Evolutionary conservation across 2,888 invertebrate genomes (phyloP).

Genomic region (Epiperipatus broadwayi): DNA sequence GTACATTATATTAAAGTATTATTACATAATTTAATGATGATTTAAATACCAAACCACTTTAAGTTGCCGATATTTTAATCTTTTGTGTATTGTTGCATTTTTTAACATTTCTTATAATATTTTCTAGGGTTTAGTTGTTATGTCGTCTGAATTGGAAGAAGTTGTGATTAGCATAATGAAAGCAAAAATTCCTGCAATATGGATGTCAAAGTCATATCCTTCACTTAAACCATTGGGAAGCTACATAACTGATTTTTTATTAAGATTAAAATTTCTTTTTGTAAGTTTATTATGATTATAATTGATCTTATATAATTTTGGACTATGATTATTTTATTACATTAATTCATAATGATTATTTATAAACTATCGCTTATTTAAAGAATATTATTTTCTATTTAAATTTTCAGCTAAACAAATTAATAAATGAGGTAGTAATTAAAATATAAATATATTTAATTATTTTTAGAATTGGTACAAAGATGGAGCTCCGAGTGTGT

Average conservation of each 20-base stretch:
- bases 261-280: constrained; percentile 38
- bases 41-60: too few species aligned
- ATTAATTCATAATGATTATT: not conserved
- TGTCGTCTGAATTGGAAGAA: constrained; percentile 66
- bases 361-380: not conserved
- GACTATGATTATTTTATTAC: not conserved
- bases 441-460: not conserved
- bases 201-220: constrained; percentile 32
- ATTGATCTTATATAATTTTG: not conserved
- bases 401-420: not conserved
- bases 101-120: not conserved
- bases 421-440: too few species aligned
- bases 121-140: constrained; percentile 53
- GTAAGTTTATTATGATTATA: constrained; percentile 34
- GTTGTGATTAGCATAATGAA: constrained; percentile 61
- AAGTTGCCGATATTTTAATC: too few species aligned
- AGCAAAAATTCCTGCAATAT: constrained; percentile 39
- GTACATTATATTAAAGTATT: too few species aligned
- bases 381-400: constrained; percentile 8
- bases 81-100: not conserved
- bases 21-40: too few species aligned
- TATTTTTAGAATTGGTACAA: constrained; percentile 29
- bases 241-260: constrained; percentile 30
- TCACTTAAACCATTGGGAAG: constrained; percentile 31
- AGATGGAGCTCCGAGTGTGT: constrained; percentile 27